Base-by-base conservation (phyloP, 2,888 invertebrate genomes). In the Clusia tigrina region DNA sequence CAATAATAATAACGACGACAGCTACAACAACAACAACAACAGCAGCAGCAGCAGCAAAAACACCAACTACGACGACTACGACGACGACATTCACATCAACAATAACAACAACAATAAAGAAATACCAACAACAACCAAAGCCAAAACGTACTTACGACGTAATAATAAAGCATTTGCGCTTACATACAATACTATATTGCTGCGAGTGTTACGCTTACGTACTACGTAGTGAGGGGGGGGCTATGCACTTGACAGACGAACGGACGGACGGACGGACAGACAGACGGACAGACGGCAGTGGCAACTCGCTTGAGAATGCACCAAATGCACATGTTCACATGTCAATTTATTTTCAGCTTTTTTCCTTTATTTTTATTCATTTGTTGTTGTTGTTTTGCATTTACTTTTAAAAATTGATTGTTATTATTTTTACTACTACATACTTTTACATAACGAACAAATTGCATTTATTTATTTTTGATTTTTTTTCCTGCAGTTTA, bases 1-100 rank as follows among this genome's bases (percentile, higher is more conserved):
- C 66, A 69, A 66, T 65, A 67, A 68, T 64, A 62, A 55, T 63
- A 58, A 52, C n/a, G 51, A 48, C 42, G 54, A 17, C 9, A 12
- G 12, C 53, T 15, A 53, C 12, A 20, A 32, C 17, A 60, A 22
- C 60, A 67, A 65, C 25, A 51, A 32, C 53, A 53, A 52, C 25
- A 46, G 37, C 32, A 67, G 65, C 58, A 58, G 32, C 46, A n/a
- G n/a, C n/a, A n/a, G n/a, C n/a, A n/a, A n/a, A n/a, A n/a, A n/a
- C n/a, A n/a, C n/a, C n/a, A n/a, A 51, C 38, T 55, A 62, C 64
- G 61, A 65, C 60, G 54, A 25, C 38, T 15, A 24, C 23, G 46
- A 32, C n/a, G 48, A 60, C 20, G 58, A 23, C 20, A 51, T 18
- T 23, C 12, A 57, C 56, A 67, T 59, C 64, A 58, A 57, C 52